phyloP scores from a whole-genome alignment of 1,140 invertebrate genomes.

The Andrena cerasifolii region DNA sequence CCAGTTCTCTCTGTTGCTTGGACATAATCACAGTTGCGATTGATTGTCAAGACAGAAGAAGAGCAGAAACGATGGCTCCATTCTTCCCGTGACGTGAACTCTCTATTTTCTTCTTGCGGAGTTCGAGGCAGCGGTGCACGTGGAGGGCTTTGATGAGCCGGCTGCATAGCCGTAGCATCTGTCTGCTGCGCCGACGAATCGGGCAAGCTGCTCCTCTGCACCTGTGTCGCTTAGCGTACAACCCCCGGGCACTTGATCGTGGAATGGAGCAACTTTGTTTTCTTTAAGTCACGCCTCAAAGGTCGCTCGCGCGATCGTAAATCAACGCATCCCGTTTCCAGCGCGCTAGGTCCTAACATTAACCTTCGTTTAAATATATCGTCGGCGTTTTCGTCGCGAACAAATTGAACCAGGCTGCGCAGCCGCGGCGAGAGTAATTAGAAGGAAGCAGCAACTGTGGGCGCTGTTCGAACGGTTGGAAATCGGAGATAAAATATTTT shows the following conservation, averaged over 20 bases:
- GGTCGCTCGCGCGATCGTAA: background rate
- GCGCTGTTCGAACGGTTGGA: too few species aligned
- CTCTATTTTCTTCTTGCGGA: background rate
- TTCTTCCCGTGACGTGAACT: conserved; percentile 2
- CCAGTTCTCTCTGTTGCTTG: background rate
- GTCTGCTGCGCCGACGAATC: conserved; percentile 54
- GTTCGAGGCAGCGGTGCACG: conserved; percentile 19
- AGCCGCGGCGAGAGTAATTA: too few species aligned
- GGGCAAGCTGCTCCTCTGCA: conserved; percentile 66
- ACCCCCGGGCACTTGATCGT: conserved; percentile 60
- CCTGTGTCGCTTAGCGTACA: conserved; percentile 61
- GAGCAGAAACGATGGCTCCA: background rate
- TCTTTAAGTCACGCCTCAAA: conserved; percentile 46
- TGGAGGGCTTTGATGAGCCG: conserved; percentile 58
- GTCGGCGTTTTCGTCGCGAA: too few species aligned
- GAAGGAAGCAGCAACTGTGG: too few species aligned
- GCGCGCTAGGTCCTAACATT: background rate
- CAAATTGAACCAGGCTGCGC: too few species aligned
- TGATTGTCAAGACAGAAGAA: background rate
- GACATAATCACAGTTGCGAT: background rate
- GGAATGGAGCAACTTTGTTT: conserved; percentile 66
- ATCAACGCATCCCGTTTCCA: background rate
- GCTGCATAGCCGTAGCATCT: conserved; percentile 64
- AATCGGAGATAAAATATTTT: too few species aligned
- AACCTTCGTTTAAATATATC: too few species aligned